These are phyloP conservation scores for Phlogophora meticulosa DNA, from an alignment of 2,888 invertebrate species.

Conservation along the genomic window DNA sequence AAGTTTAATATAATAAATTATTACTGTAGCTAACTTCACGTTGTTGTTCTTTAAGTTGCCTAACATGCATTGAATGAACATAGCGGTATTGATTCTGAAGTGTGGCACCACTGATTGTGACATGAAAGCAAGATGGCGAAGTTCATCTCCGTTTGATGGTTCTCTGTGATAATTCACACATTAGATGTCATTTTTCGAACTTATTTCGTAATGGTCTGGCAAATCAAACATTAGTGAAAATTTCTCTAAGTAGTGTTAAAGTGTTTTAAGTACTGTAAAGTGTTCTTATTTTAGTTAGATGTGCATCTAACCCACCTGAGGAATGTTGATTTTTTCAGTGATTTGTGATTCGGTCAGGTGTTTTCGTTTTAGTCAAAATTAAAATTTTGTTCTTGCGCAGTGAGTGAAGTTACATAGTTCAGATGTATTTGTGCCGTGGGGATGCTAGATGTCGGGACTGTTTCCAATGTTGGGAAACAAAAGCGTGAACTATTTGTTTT, in stretches of 20 bases:
- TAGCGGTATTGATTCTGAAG: constrained; percentile 72
- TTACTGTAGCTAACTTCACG: constrained; percentile 72
- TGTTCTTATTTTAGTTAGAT: constrained; percentile 74
- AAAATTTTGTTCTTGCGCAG: constrained; percentile 91
- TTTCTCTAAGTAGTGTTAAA: constrained; percentile 74
- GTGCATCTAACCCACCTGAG: constrained; percentile 92
- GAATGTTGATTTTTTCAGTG: constrained; percentile 92
- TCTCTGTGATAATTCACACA: constrained; percentile 86
- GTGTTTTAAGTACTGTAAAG: constrained; percentile 77
- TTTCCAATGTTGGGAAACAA: constrained; percentile 90
- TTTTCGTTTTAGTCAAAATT: constrained; percentile 89
- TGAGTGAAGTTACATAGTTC: constrained; percentile 89
- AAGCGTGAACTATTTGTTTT: constrained; percentile 91
- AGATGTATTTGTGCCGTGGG: constrained; percentile 90
- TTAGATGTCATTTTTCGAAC: constrained; percentile 84
- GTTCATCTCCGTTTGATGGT: constrained; percentile 89
- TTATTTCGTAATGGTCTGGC: constrained; percentile 81
- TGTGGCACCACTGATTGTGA: constrained; percentile 84
- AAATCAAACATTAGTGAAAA: constrained; percentile 75
- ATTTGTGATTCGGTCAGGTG: constrained; percentile 92
- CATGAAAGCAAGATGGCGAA: constrained; percentile 91
- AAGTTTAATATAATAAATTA: no score
- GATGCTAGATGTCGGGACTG: constrained; percentile 90
- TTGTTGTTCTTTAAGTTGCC: constrained; percentile 73
- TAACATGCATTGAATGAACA: constrained; percentile 70